phyloP scores from a whole-genome alignment of 1,140 invertebrate genomes.

The Triops longicaudatus region DNA sequence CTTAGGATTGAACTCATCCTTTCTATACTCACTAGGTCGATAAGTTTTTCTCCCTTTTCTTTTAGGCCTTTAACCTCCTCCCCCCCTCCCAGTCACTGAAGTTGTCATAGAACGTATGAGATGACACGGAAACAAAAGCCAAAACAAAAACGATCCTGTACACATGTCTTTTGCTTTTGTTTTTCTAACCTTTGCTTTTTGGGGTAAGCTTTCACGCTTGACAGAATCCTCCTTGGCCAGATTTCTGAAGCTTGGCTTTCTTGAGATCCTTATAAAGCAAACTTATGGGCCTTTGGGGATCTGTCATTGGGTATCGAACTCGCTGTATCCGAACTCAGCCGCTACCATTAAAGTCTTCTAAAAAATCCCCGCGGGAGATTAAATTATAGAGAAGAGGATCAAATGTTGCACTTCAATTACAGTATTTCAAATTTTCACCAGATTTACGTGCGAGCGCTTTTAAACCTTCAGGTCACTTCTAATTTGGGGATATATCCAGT shows the following conservation, averaged over 20 bases:
- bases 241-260: background rate
- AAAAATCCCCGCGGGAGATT: background rate
- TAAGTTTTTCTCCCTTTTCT: background rate
- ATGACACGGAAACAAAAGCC: background rate
- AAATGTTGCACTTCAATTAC: no score
- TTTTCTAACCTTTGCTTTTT: background rate
- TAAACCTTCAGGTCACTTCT: no score
- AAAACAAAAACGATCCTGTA: background rate
- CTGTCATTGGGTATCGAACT: background rate
- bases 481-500: no score
- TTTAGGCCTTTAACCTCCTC: no score
- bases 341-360: background rate
- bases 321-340: background rate
- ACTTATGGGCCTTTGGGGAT: background rate
- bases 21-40: background rate
- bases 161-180: background rate
- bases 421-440: no score
- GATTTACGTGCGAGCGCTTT: no score
- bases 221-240: background rate
- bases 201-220: background rate
- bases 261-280: slow-evolving; percentile 10
- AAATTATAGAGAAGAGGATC: background rate
- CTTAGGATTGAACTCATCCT: background rate
- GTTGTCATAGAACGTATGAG: background rate
- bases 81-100: background rate